These are phyloP conservation scores for Cylas formicarius DNA, from an alignment of 1,140 invertebrate species.

Conservation along the genomic window DNA sequence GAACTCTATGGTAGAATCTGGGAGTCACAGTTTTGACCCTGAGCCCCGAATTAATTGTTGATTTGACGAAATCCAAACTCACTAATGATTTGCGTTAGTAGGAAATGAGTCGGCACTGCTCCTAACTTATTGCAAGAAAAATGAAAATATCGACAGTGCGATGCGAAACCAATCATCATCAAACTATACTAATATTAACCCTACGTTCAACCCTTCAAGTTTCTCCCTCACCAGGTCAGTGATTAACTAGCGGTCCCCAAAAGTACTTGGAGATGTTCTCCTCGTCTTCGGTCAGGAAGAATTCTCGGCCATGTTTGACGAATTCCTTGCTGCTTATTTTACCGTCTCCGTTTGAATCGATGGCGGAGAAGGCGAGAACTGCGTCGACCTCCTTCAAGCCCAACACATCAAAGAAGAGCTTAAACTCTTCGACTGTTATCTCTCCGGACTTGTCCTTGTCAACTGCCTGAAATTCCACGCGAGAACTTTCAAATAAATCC, in stretches of 20 bases:
- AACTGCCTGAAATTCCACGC: conserved; percentile 63
- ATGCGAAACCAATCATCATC: background rate
- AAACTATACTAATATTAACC: conserved; percentile 1
- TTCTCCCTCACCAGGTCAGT: conserved; percentile 21
- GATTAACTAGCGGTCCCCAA: conserved; percentile 66
- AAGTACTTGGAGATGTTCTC: conserved; percentile 71
- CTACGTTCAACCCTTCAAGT: background rate
- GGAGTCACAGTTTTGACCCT: too few relatives aligned
- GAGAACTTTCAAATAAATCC: background rate
- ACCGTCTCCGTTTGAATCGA: conserved; percentile 71
- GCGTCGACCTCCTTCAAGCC: conserved; percentile 66
- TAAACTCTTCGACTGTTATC: conserved; percentile 73
- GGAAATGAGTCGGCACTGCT: too few relatives aligned
- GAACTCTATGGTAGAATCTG: too few relatives aligned
- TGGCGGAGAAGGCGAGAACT: conserved; percentile 64
- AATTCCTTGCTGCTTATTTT: conserved; percentile 70
- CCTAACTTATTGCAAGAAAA: too few relatives aligned
- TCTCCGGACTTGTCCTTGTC: conserved; percentile 71
- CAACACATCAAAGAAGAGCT: conserved; percentile 72
- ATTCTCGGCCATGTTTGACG: conserved; percentile 68
- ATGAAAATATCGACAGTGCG: background rate
- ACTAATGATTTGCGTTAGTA: too few relatives aligned
- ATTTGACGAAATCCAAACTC: too few relatives aligned
- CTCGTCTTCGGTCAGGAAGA: conserved; percentile 70
- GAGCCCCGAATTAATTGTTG: too few relatives aligned